Evolutionary conservation across 2,797 vertebrate genomes (phyloP).

Genomic region (Margarornis squamiger): DNA sequence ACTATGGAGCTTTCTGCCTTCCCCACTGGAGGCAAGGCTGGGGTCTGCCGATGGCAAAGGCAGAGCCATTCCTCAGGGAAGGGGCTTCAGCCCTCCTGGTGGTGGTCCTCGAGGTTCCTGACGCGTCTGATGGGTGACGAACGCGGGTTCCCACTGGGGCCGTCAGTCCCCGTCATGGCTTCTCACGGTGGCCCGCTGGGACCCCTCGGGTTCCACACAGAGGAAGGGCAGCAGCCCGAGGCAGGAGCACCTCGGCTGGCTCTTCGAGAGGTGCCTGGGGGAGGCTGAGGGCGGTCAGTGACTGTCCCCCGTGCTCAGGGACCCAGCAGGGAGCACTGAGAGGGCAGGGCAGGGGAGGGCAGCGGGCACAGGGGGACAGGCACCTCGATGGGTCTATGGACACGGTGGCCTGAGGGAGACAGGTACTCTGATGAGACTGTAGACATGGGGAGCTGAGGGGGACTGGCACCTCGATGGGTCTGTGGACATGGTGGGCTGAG

Average conservation of each 20-base stretch:
- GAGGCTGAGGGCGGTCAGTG: background rate
- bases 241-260: background rate
- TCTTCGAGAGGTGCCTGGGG: background rate
- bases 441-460: background rate
- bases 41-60: background rate
- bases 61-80: background rate
- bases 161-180: rapidly evolving
- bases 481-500: no score
- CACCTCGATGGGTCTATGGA: background rate
- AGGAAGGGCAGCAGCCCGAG: no score
- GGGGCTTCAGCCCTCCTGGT: background rate
- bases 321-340: background rate
- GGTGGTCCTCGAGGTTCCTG: rapidly evolving
- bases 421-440: rapidly evolving
- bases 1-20: no score
- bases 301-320: background rate
- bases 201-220: background rate
- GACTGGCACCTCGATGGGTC: no score
- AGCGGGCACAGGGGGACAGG: no score
- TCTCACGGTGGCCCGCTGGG: background rate
- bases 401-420: no score
- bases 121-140: rapidly evolving
- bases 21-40: rapidly evolving
- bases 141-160: rapidly evolving
- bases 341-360: no score